These are phyloP conservation scores for Axinella damicornis DNA, from an alignment of 37 sponge, comb jelly and placozoan genomes.

Conservation along the genomic window DNA sequence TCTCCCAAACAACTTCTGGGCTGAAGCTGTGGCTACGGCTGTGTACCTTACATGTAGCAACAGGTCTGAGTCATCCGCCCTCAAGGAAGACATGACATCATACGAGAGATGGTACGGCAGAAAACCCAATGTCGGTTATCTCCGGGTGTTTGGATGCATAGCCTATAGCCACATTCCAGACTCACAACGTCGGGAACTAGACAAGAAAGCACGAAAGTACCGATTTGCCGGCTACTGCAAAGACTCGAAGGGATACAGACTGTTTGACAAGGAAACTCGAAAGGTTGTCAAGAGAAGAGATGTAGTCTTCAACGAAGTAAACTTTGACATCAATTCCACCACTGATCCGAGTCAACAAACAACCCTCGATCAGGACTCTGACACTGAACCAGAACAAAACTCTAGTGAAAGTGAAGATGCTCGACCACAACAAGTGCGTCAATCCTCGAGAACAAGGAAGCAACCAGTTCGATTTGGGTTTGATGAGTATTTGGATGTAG, in stretches of 20 bases:
- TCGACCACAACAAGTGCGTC: not conserved
- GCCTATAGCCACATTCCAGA: conserved; percentile 51
- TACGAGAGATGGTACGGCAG: conserved; percentile 55
- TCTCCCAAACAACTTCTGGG: conserved; percentile 35
- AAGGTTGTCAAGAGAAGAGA: conserved; percentile 34
- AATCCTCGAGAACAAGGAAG: not conserved
- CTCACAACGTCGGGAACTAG: conserved; percentile 38
- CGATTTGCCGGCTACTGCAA: conserved; percentile 60
- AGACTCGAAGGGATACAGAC: conserved; percentile 49
- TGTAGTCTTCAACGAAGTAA: conserved; percentile 46
- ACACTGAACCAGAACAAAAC: too few species aligned
- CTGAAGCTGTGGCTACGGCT: conserved; percentile 60
- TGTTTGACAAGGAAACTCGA: conserved; percentile 25
- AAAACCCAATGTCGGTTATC: conserved; percentile 50
- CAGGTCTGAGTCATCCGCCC: conserved; percentile 35
- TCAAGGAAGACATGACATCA: conserved; percentile 28
- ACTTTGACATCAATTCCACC: too few species aligned
- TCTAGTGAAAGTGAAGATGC: not conserved
- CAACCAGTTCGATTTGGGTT: not conserved
- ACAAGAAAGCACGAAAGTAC: conserved; percentile 55
- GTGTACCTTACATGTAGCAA: conserved; percentile 52
- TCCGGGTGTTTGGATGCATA: conserved; percentile 58
- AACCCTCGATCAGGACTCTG: too few species aligned
- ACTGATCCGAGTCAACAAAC: too few species aligned
- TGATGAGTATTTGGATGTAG: not conserved